phyloP scores from a whole-genome alignment of 1,140 invertebrate genomes.

The Lordiphosa mommai region DNA sequence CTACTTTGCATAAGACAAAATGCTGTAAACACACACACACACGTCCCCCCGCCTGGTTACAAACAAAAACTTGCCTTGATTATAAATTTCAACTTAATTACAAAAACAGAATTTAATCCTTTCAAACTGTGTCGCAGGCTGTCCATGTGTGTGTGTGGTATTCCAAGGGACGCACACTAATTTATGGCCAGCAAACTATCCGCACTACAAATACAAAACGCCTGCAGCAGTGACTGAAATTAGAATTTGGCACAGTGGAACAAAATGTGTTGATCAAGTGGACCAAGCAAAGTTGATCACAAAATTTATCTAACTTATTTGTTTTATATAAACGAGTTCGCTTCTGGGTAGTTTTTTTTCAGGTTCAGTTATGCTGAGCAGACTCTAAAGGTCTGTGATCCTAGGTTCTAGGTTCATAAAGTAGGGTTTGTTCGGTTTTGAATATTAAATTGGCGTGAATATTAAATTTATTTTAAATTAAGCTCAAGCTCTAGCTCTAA shows the following conservation, averaged over 20 bases:
- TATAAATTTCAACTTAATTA: constrained; percentile 79
- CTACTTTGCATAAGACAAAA: constrained; percentile 72
- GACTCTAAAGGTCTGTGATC: no score
- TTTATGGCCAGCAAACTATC: constrained; percentile 73
- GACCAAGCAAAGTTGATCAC: no score
- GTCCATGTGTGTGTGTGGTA: constrained; percentile 13
- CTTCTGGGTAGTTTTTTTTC: no score
- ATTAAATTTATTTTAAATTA: no score
- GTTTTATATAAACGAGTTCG: no score
- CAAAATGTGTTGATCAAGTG: not conserved
- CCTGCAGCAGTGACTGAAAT: constrained; percentile 14
- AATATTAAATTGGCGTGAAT: no score
- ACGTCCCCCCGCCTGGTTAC: not conserved
- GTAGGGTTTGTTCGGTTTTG: no score
- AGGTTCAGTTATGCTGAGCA: no score
- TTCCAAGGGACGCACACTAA: constrained; percentile 49
- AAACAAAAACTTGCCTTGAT: constrained; percentile 61
- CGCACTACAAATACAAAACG: constrained; percentile 31
- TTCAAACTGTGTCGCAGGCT: constrained; percentile 67
- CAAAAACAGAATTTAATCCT: constrained; percentile 76
- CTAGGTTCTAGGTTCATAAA: no score
- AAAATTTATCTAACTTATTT: no score
- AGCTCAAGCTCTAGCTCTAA: no score
- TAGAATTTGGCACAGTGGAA: constrained; percentile 31
- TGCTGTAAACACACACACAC: constrained; percentile 23